Conservation (phyloP, 2,113 vertebrate species). For the Cephalophus harveyi region DNA sequence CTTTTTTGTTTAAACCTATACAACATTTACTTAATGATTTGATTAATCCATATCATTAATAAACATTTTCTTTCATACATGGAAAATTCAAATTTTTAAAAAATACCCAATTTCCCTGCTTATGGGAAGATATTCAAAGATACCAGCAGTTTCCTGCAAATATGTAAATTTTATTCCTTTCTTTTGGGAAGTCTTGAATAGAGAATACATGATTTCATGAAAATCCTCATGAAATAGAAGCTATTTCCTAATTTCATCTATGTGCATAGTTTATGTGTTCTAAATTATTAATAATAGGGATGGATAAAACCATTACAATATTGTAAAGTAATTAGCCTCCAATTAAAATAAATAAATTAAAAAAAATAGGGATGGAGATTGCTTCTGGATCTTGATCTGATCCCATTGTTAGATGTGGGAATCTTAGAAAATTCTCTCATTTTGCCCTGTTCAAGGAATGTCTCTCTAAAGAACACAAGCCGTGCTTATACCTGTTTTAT, state of each 20-base stretch:
- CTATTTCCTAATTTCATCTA: slow-evolving; percentile 43
- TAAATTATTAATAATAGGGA: slow-evolving; percentile 5
- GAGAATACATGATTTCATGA: not conserved
- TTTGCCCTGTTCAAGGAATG: not conserved
- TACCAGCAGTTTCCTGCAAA: slow-evolving; percentile 31
- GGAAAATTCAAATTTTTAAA: not conserved
- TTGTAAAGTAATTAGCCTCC: too few relatives aligned
- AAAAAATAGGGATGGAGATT: not conserved
- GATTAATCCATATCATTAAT: slow-evolving; percentile 2
- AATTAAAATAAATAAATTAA: too few relatives aligned
- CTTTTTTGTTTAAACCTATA: not conserved
- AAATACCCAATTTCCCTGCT: not conserved
- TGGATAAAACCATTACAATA: not conserved
- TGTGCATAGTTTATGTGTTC: not conserved
- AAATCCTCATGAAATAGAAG: slow-evolving; percentile 35
- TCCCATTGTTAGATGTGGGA: not conserved
- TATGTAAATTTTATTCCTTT: slow-evolving; percentile 33
- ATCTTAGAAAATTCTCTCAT: not conserved
- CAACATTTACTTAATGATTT: not conserved
- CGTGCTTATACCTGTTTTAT: not conserved
- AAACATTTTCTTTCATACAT: not conserved
- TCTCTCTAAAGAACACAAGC: not conserved
- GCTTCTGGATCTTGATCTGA: slow-evolving; percentile 5
- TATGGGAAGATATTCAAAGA: slow-evolving; percentile 39
- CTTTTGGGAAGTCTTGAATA: slow-evolving; percentile 43